A percentile compares a stretch with the other conserved stretches of the same genome.
Conservation (phyloP, 2,888 invertebrate genomes). For the Cheilosia vulpina region DNA sequence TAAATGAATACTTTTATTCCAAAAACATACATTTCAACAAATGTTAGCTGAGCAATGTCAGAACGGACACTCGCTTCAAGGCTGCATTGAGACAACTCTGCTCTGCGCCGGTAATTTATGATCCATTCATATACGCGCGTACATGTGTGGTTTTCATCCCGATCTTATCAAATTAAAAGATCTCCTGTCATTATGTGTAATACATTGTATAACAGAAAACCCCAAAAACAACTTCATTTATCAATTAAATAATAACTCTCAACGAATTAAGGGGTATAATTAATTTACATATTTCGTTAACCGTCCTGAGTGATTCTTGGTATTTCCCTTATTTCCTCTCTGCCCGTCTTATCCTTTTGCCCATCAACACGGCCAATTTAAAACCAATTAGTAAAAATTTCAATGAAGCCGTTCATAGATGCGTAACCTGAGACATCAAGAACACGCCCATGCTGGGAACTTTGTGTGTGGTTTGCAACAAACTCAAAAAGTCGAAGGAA, state of each 20-base stretch:
- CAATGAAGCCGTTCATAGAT: slow-evolving; percentile 75
- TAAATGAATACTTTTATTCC: no score
- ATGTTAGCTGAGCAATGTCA: not conserved
- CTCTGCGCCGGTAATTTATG: not conserved
- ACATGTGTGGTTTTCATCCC: not conserved
- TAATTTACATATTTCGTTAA: slow-evolving; percentile 73
- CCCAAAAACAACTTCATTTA: slow-evolving; percentile 67
- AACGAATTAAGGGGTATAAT: slow-evolving; percentile 70
- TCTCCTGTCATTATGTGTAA: slow-evolving; percentile 38
- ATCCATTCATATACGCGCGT: not conserved
- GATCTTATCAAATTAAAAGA: slow-evolving; percentile 29
- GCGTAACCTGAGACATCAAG: slow-evolving; percentile 71
- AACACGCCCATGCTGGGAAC: slow-evolving; percentile 74
- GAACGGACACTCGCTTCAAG: slow-evolving; percentile 1
- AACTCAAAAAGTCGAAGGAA: slow-evolving; percentile 1
- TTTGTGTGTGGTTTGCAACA: slow-evolving; percentile 73
- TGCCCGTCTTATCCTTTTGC: slow-evolving; percentile 73
- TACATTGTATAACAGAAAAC: slow-evolving; percentile 25
- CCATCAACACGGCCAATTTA: slow-evolving; percentile 75
- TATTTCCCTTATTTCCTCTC: slow-evolving; percentile 60
- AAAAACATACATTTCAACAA: not conserved
- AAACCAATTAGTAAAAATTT: slow-evolving; percentile 75
- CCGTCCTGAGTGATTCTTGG: slow-evolving; percentile 71
- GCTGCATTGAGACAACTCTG: not conserved
- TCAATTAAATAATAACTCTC: slow-evolving; percentile 72